Percentiles rank a stretch among this genome's conserved stretches.
phyloP scores from a whole-genome alignment of 2,888 invertebrate species.

The Drosophila melanosoma region DNA sequence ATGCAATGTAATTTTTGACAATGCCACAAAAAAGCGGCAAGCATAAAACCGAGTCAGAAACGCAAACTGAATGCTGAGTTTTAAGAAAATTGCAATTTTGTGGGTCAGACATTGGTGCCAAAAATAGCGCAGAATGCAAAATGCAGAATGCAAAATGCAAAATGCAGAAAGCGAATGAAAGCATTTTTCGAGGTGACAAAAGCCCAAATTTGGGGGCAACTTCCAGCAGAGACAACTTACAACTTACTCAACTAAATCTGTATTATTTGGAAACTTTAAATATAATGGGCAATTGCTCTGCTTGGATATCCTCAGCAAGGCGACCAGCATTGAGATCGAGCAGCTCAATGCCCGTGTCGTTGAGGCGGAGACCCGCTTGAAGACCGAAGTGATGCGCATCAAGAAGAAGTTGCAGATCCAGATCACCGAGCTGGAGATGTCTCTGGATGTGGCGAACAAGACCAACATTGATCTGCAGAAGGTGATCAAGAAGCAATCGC shows the following conservation, averaged over 20 bases:
- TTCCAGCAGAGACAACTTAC: conserved; percentile 40
- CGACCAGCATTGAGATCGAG: conserved; percentile 99
- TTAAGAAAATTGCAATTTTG: conserved; percentile 57
- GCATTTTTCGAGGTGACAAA: conserved; percentile 55
- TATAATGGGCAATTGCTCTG: conserved; percentile 11
- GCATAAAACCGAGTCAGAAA: conserved; percentile 15
- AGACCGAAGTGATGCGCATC: conserved; percentile 97
- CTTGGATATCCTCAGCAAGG: conserved; percentile 89
- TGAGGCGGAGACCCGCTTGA: conserved; percentile 97
- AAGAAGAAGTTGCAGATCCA: conserved; percentile 99
- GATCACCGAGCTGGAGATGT: conserved; percentile 98
- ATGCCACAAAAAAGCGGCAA: conserved; percentile 54
- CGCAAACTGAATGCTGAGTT: conserved; percentile 58
- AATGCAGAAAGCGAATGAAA: conserved; percentile 39
- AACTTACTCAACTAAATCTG: neutral
- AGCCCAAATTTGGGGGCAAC: conserved; percentile 44
- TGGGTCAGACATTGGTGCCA: conserved; percentile 76
- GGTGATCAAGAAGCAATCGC: conserved; percentile 98
- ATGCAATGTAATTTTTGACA: conserved; percentile 68
- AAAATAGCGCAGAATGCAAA: conserved; percentile 64
- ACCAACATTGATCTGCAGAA: conserved; percentile 98
- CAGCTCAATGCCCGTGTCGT: conserved; percentile 97
- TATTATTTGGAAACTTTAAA: neutral
- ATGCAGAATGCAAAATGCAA: conserved; percentile 4
- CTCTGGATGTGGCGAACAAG: conserved; percentile 98